Percentiles rank a stretch among this genome's conserved stretches.
These are phyloP conservation scores for Parauchenoglanis ngamensis DNA, from an alignment of 2,797 vertebrate species.

Conservation along the genomic window DNA sequence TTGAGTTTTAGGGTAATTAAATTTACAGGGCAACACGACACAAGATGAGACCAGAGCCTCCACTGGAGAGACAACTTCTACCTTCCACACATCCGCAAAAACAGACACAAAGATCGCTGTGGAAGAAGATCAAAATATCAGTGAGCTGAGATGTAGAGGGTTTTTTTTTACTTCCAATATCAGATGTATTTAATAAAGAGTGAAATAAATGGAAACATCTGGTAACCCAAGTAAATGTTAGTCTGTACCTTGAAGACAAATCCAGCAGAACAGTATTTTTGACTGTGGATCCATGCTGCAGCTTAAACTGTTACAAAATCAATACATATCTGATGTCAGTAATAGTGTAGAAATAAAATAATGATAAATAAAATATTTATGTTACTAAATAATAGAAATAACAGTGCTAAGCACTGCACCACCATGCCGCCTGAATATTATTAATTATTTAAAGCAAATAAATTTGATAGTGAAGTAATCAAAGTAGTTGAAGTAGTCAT, in stretches of 20 bases:
- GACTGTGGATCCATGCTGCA: not conserved
- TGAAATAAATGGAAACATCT: not conserved
- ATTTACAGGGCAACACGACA: conserved; percentile 71
- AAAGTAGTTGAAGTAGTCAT: no score
- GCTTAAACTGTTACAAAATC: not conserved
- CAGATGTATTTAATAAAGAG: not conserved
- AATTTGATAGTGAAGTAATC: not conserved
- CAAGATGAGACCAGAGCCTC: conserved; percentile 63
- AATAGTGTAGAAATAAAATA: not conserved
- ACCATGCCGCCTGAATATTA: no score
- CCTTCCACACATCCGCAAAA: conserved; percentile 57
- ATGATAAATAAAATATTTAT: no score
- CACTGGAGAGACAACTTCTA: conserved; percentile 26
- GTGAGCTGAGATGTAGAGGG: not conserved
- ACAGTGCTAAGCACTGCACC: no score
- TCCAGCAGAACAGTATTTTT: not conserved
- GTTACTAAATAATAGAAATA: not conserved
- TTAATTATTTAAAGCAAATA: not conserved
- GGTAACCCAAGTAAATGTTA: not conserved
- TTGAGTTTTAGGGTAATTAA: conserved; percentile 50
- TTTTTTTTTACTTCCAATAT: not conserved
- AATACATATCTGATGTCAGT: not conserved
- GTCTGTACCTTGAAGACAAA: conserved; percentile 33
- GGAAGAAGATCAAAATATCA: conserved; percentile 20
- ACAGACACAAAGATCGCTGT: conserved; percentile 55